Evolutionary conservation across 2,888 invertebrate species (phyloP), one percentile per base, ranked within the genome.

Genomic region (Athalia circularis): DNA sequence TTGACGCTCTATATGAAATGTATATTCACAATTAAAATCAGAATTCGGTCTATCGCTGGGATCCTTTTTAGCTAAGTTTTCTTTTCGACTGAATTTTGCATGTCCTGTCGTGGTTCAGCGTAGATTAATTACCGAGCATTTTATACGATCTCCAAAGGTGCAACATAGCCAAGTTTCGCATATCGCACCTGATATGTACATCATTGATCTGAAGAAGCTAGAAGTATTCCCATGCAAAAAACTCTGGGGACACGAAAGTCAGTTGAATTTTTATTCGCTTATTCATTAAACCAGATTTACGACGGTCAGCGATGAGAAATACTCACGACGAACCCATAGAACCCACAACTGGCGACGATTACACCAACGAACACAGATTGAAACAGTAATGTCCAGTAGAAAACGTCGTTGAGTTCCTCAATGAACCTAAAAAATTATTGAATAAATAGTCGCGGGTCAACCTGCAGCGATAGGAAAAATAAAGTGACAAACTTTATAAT

Each of bases 331-430:
- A 72, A n/a, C 7, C 45, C 59, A 47, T 57, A 57, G 15, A 72
- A 72, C 59, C 70, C 70, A 57, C 70, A 72, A 13, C 57, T 57
- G 8, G 57, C 70, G 29, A 72, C 57, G 8, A 72, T 57, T 13
- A 45, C 47, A 7, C 45, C 70, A 47, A 72, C 72, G 47, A 72
- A 59, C 45, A 72, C 72, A n/a, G 57, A 72, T 7, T 72, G 72
- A 47, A 72, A 11, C 45, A 59, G 52, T 8, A 72, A 47, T 59
- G 72, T 57, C 57, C 72, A 72, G 59, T 72, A 59, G 52, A 47
- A 72, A 1, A 72, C 72, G 13, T 47, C 57, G 59, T 72, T 72
- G 11, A 72, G 72, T 47, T 72, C 72, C 3, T 47, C 72, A 47
- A 72, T 47, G 6, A 72, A 72, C 45, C 72, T 72, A 59, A 47